Conservation (phyloP, 2,888 invertebrate genomes). For the Drosophila diplacantha region DNA sequence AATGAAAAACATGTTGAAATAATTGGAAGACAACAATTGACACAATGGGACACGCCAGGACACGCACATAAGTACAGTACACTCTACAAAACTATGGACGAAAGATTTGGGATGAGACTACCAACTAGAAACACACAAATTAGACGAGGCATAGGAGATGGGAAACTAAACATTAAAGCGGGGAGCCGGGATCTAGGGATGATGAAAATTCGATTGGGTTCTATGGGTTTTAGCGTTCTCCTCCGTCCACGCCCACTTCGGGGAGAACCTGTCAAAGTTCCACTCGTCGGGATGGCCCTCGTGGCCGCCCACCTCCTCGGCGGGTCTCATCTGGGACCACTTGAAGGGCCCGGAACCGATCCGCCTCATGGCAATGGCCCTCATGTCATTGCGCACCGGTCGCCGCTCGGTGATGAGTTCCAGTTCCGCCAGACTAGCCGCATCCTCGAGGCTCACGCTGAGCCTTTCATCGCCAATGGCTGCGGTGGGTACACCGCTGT, state of each 20-base stretch:
- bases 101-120: conserved; percentile 39
- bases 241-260: conserved; percentile 75
- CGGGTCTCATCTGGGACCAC: conserved; percentile 73
- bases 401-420: conserved; percentile 75
- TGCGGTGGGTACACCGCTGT: conserved; percentile 42
- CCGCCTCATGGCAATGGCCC: conserved; percentile 72
- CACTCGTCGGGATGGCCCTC: conserved; percentile 77
- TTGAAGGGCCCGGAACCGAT: conserved; percentile 73
- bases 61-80: conserved; percentile 33
- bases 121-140: conserved; percentile 55
- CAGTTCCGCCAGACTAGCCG: conserved; percentile 73
- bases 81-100: conserved; percentile 59
- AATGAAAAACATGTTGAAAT: conserved; percentile 2
- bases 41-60: conserved; percentile 29
- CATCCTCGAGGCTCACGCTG: conserved; percentile 71
- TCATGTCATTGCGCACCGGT: conserved; percentile 75
- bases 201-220: conserved; percentile 53
- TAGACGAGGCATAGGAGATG: conserved; percentile 23
- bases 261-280: conserved; percentile 76
- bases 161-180: conserved; percentile 21
- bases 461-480: conserved; percentile 71
- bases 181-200: conserved; percentile 6
- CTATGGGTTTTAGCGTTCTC: conserved; percentile 3
- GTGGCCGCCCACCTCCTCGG: conserved; percentile 63
- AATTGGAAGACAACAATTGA: conserved; percentile 60